Conservation (phyloP, 2,888 invertebrate species). For the Halocaridina rubra region DNA sequence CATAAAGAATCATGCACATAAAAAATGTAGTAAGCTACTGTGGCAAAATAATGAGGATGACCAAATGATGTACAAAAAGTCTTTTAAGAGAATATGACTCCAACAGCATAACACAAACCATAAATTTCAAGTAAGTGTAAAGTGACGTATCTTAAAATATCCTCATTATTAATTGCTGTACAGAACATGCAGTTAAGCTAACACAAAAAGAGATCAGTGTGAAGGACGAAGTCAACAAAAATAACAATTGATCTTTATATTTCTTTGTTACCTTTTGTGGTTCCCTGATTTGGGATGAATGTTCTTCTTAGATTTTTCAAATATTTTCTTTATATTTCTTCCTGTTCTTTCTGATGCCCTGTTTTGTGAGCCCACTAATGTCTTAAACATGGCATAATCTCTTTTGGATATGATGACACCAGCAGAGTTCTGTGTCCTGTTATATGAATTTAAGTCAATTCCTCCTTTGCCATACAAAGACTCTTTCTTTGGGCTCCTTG, state of each 20-base stretch:
- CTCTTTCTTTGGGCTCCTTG: conserved; percentile 18
- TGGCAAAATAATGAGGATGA: no score
- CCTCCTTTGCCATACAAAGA: not conserved
- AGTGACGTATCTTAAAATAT: no score
- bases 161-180: no score
- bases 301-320: not conserved
- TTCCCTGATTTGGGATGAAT: conserved; percentile 19
- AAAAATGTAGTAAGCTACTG: no score
- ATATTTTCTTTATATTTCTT: not conserved
- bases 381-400: conserved; percentile 52
- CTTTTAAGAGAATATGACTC: no score
- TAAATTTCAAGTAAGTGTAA: no score
- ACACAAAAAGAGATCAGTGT: no score
- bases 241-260: not conserved
- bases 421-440: not conserved
- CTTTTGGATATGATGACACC: conserved; percentile 47
- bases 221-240: no score
- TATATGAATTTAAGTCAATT: not conserved
- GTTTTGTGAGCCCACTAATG: conserved; percentile 37
- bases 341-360: not conserved
- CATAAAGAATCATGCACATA: no score
- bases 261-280: conserved; percentile 30
- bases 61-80: no score
- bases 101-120: no score
- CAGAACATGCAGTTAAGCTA: no score